Evolutionary conservation across 1,140 invertebrate species (phyloP), one percentile per base, ranked within the genome.

Genomic region (Calliopsis andreniformis): DNA sequence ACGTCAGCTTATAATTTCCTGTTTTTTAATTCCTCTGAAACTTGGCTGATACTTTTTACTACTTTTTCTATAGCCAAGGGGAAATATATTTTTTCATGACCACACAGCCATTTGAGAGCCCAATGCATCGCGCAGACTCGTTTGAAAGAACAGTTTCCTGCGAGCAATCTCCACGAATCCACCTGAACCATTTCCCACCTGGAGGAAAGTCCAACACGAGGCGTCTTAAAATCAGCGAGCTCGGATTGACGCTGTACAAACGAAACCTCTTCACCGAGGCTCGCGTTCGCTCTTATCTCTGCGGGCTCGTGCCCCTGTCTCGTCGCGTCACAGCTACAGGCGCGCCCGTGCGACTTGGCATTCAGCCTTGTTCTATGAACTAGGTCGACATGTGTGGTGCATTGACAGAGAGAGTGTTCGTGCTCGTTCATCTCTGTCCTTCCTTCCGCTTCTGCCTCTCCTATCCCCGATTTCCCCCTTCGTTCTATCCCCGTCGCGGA

Each of bases 361-460:
- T 77, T 76, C 87, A 88, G 88, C 89, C 89, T 89, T 89, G 88
- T 86, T 77, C 81, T 86, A 87, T 86, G 87, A 90, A 89, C 88
- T 90, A 85, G 89, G 88, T 90, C 89, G 88, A 83, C 81, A 70
- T 84, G 77, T 76, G 75, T 56, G 75, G 76, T 85, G 84, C 86
- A 89, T 88, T 83, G 87, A 88, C 89, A 87, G 87, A 86, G 87
- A 88, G 87, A 87, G 77, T 76, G 80, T 84, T 67, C 83, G 82
- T 61, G 73, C 70, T 70, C 82, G 53, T 49, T 69, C 56, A 51
- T 69, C 64, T 69, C 43, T 14, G 20, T 49, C 25, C 64, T 56
- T 76, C 43, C 63, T 47, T 39, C 64, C 72, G 53, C 14, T 39
- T 49, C 39, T 14, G 3, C n/a, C 23, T 23, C 28, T 16, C 18